A percentile compares a stretch with the other conserved stretches of the same genome.
Evolutionary conservation across 2,113 vertebrate genomes (phyloP).

Genomic region (Gallinago undulata): DNA sequence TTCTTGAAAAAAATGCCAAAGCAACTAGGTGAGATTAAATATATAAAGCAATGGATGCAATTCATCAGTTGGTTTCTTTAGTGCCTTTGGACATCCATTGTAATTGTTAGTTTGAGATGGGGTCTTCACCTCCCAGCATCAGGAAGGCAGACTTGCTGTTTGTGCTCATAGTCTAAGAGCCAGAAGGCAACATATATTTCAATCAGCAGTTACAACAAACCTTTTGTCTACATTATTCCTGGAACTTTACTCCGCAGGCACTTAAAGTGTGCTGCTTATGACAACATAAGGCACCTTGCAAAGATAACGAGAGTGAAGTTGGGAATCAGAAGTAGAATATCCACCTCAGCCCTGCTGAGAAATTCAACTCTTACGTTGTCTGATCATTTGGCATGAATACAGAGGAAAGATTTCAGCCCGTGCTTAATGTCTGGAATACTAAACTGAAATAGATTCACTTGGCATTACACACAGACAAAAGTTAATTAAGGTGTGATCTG

Average conservation of each 20-base stretch:
- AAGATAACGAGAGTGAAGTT: background rate
- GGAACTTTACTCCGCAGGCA: background rate
- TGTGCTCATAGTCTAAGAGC: background rate
- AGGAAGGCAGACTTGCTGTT: background rate
- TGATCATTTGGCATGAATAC: background rate
- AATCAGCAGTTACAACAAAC: background rate
- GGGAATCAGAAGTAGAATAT: background rate
- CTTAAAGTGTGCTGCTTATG: background rate
- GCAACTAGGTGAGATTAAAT: background rate
- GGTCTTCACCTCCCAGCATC: background rate
- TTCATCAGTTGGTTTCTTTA: background rate
- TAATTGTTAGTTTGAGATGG: background rate
- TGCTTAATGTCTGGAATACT: background rate
- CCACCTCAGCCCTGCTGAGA: background rate
- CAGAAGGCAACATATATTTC: background rate
- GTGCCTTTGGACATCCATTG: background rate
- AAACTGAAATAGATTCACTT: background rate
- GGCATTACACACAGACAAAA: background rate
- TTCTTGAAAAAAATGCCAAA: background rate
- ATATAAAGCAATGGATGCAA: background rate
- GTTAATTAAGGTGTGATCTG: background rate
- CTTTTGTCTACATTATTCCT: background rate
- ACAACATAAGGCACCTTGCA: background rate
- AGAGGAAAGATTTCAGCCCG: background rate
- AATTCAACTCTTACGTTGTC: background rate